These are phyloP conservation scores for Megalurothrips usitatus DNA, from an alignment of 2,888 invertebrate species.

Conservation along the genomic window DNA sequence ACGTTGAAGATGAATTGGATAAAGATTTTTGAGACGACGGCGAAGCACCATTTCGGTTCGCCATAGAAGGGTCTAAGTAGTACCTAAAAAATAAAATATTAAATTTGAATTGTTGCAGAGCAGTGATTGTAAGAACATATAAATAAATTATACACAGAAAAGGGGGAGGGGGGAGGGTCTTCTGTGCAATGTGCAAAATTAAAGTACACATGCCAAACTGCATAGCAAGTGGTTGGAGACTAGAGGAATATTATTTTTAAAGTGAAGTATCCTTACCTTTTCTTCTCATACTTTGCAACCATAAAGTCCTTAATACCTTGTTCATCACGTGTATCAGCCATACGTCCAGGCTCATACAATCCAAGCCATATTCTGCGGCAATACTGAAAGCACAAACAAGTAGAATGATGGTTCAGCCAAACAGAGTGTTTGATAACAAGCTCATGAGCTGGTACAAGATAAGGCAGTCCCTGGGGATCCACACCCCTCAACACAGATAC, in stretches of 20 bases:
- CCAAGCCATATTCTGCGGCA: slow-evolving; percentile 92
- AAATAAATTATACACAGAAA: background rate
- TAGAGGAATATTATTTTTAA: too few relatives aligned
- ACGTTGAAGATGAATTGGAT: slow-evolving; percentile 1
- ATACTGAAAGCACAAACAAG: slow-evolving; percentile 49
- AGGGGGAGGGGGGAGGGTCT: background rate
- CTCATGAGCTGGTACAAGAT: background rate
- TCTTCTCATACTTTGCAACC: slow-evolving; percentile 92
- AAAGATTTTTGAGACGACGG: background rate
- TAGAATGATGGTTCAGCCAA: too few relatives aligned
- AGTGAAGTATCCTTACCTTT: slow-evolving; percentile 54
- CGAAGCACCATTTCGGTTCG: background rate
- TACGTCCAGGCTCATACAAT: slow-evolving; percentile 65
- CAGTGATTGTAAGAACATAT: slow-evolving; percentile 23
- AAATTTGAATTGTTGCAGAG: background rate
- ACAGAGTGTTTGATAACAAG: background rate
- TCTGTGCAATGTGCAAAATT: too few relatives aligned
- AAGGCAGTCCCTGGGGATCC: background rate
- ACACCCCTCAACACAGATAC: background rate
- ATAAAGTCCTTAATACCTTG: slow-evolving; percentile 88
- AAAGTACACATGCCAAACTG: background rate
- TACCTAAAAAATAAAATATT: slow-evolving; percentile 31
- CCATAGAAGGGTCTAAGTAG: slow-evolving; percentile 30
- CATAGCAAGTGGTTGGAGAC: background rate
- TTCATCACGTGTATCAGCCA: slow-evolving; percentile 70